Percentiles rank a stretch among this genome's conserved stretches.
These are phyloP conservation scores for Zaprionus ornatus DNA, from an alignment of 1,140 invertebrate species.

Conservation along the genomic window DNA sequence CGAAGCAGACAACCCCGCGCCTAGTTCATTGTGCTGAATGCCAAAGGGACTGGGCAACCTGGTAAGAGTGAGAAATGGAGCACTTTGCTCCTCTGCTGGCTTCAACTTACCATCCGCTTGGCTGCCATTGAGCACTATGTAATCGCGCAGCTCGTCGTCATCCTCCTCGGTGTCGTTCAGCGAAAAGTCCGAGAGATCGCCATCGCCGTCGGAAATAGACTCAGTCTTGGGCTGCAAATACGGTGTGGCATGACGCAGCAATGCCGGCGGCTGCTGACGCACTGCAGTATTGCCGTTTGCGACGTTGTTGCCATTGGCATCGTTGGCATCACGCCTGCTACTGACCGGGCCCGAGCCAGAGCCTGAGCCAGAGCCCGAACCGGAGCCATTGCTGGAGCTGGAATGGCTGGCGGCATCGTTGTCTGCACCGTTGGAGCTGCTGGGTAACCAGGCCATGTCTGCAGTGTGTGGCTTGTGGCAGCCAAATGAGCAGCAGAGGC, in stretches of 20 bases:
- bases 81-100: too few species aligned
- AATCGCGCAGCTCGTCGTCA: slow-evolving; percentile 76
- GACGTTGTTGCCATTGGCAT: too few species aligned
- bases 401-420: slow-evolving; percentile 56
- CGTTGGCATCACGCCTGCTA: not conserved
- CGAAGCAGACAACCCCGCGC: too few species aligned
- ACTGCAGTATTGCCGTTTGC: slow-evolving; percentile 9
- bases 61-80: too few species aligned
- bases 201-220: slow-evolving; percentile 77
- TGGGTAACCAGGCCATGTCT: slow-evolving; percentile 70
- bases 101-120: slow-evolving; percentile 70
- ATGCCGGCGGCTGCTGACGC: slow-evolving; percentile 51
- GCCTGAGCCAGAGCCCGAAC: slow-evolving; percentile 1
- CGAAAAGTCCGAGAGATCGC: slow-evolving; percentile 79
- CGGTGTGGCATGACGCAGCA: slow-evolving; percentile 65
- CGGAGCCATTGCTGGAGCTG: slow-evolving; percentile 42
- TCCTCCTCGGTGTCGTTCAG: slow-evolving; percentile 82
- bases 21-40: too few species aligned
- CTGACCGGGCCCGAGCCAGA: not conserved
- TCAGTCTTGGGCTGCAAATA: slow-evolving; percentile 74
- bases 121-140: slow-evolving; percentile 69
- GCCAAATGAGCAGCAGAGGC: slow-evolving; percentile 30
- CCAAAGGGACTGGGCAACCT: too few species aligned
- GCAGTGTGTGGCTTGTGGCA: not conserved
- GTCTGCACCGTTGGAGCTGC: slow-evolving; percentile 63